Base-by-base conservation (phyloP, 2,797 vertebrate genomes). In the Hapalemur alaotrensis region DNA sequence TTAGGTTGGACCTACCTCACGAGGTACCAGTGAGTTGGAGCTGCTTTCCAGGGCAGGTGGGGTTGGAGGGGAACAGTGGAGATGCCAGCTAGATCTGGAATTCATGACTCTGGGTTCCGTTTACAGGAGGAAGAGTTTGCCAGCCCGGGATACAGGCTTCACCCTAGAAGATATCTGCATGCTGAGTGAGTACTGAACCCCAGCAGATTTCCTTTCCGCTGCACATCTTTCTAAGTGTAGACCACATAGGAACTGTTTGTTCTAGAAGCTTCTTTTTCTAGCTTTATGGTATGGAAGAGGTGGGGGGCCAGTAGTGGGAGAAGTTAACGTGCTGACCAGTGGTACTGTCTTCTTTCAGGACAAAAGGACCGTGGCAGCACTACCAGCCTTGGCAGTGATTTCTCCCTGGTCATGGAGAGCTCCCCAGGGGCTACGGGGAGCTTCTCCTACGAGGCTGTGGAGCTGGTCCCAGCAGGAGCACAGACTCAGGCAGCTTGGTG, bases 341-440 rank as follows among this genome's bases (percentile, higher is more conserved):
- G 63, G 25, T 57, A 12, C 65, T 91, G 87, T 70, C 73, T 96
- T 91, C 78, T 98, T 97, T 69, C 98, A 99, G 99, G 99, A 96
- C 98, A 98, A 79, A 99, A 98, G 98, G 99, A 99, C 95, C 99
- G 99, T 50, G 99, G 99, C 97, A 99, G 99, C 96, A 99, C 99
- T 97, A 99, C 99, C 82, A 99, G 99, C 96, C 98, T 99, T 94
- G 99, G 99, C 99, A 99, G 99, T 0, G 99, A 99, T 96, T 99
- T 99, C 97, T 99, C 99, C 73, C 99, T 99, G 63, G 99, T 99
- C 96, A 99, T 99, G 82, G 99, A 99, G 97, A 99, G 99, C 85
- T 98, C 98, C 14, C 99, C 99, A 23, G 98, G 99, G 85, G 99
- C 98, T 2, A 96, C 98, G 46, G 99, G 99, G 97, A 99, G 99